Percentiles rank a stretch among this genome's conserved stretches.
Conservation (phyloP, 2,113 vertebrate species). For the Pteruthius melanotis region DNA sequence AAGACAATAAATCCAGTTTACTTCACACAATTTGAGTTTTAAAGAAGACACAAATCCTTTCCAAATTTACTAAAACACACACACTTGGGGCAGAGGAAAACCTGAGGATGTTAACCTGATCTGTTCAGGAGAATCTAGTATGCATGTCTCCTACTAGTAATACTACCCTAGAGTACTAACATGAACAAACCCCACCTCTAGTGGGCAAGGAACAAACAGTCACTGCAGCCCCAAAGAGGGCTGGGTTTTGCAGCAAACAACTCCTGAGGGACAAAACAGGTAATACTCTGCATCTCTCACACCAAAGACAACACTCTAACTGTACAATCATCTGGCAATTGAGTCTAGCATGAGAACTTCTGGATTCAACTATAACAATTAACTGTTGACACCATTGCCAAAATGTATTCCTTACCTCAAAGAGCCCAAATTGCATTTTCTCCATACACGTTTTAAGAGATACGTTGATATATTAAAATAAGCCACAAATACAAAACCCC, state of each 20-base stretch:
- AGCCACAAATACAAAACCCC: not conserved
- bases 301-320: not conserved
- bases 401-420: not conserved
- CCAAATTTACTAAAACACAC: not conserved
- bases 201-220: not conserved
- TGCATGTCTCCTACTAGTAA: not conserved
- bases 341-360: fast-evolving
- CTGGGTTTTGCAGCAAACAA: fast-evolving
- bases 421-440: not conserved
- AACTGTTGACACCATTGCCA: not conserved
- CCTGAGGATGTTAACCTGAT: not conserved
- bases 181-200: not conserved
- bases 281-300: not conserved
- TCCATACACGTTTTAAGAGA: not conserved
- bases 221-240: fast-evolving
- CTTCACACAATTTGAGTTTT: not conserved
- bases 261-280: not conserved
- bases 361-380: not conserved
- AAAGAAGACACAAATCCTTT: not conserved
- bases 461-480: not conserved
- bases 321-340: not conserved
- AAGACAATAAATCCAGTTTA: not conserved
- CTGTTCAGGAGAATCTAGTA: not conserved
- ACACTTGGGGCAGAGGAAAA: not conserved
- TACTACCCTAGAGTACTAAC: not conserved